phyloP scores from a whole-genome alignment of 2,888 invertebrate species.

The Orchesellides sinensis region DNA sequence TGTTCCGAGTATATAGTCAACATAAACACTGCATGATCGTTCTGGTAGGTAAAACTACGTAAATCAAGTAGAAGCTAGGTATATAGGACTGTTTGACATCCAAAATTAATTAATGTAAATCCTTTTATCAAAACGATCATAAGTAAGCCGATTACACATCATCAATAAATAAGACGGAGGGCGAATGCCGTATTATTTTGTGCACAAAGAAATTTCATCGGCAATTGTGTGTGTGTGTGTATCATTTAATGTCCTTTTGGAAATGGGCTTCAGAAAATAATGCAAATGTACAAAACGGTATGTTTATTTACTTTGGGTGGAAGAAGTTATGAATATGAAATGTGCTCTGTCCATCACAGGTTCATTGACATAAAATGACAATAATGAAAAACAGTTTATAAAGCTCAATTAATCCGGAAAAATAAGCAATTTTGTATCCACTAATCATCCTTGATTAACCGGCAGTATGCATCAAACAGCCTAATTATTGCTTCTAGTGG shows the following conservation, averaged over 20 bases:
- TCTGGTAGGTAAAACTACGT: no score
- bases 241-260: neutral
- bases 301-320: neutral
- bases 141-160: neutral
- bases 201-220: no score
- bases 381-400: constrained; percentile 57
- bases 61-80: no score
- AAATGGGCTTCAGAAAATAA: no score
- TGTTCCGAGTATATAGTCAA: no score
- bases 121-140: neutral
- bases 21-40: no score
- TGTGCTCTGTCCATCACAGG: constrained; percentile 36
- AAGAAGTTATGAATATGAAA: neutral
- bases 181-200: neutral
- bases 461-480: constrained; percentile 49
- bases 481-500: constrained; percentile 61
- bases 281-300: neutral
- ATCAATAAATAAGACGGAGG: neutral
- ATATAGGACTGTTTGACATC: no score
- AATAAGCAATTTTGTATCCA: constrained; percentile 61
- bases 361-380: constrained; percentile 37
- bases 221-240: no score
- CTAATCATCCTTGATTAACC: constrained; percentile 72
- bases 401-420: constrained; percentile 71
- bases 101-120: neutral